Conservation (phyloP, 2,888 invertebrate species). For the Tinea pellionella region DNA sequence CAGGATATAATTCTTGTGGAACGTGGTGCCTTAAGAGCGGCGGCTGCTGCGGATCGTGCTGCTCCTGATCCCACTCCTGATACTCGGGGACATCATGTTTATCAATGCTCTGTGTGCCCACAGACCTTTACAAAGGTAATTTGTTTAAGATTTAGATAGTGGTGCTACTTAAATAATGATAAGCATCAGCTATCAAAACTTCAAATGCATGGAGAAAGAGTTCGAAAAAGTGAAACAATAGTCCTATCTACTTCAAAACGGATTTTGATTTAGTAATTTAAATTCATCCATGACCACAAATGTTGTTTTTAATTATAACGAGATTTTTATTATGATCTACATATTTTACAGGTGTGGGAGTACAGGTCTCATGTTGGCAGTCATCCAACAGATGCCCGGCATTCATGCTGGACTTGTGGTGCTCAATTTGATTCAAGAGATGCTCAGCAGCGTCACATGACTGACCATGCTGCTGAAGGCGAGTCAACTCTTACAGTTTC, state of each 20-base stretch:
- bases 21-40: slow-evolving; percentile 30
- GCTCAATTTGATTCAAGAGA: slow-evolving; percentile 34
- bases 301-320: background rate
- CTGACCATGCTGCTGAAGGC: background rate
- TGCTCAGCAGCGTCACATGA: slow-evolving; percentile 28
- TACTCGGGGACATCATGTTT: slow-evolving; percentile 20
- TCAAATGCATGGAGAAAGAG: too few relatives aligned
- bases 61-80: slow-evolving; percentile 39
- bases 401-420: slow-evolving; percentile 60
- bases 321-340: background rate
- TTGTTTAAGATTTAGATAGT: background rate
- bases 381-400: slow-evolving; percentile 36
- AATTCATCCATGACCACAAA: too few relatives aligned
- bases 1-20: slow-evolving; percentile 62
- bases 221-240: too few relatives aligned
- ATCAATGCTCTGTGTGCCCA: slow-evolving; percentile 54
- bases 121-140: slow-evolving; percentile 40
- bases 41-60: slow-evolving; percentile 40
- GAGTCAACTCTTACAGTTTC: too few relatives aligned
- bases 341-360: slow-evolving; percentile 19
- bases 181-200: too few relatives aligned
- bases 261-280: too few relatives aligned
- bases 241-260: too few relatives aligned
- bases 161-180: too few relatives aligned
- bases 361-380: slow-evolving; percentile 34